phyloP scores from a whole-genome alignment of 92 coral and sea anemone species.

The Parazoanthus atlanticus region DNA sequence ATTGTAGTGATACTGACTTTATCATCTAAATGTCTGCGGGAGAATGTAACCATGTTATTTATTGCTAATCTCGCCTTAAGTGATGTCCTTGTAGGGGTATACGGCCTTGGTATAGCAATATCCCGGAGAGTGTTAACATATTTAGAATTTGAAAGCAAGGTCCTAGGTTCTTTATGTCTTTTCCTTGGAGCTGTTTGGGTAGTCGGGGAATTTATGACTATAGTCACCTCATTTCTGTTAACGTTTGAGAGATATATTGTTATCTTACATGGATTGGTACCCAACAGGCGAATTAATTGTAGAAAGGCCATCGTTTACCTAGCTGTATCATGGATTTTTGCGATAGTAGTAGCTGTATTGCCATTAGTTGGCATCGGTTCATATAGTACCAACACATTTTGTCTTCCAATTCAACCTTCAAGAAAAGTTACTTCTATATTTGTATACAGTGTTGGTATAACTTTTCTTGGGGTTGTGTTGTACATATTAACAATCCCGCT shows the following conservation, averaged over 20 bases:
- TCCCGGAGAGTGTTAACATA: slow-evolving; percentile 46
- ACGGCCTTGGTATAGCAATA: slow-evolving; percentile 27
- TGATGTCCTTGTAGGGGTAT: slow-evolving; percentile 22
- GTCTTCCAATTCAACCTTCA: slow-evolving; percentile 85
- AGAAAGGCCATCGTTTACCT: slow-evolving; percentile 43
- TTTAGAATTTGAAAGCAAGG: slow-evolving; percentile 28
- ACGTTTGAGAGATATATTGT: slow-evolving; percentile 75
- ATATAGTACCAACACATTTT: slow-evolving; percentile 80
- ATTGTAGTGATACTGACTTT: slow-evolving; percentile 15
- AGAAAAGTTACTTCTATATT: slow-evolving; percentile 62
- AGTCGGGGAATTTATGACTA: slow-evolving; percentile 58
- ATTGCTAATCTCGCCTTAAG: slow-evolving; percentile 23
- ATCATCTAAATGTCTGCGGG: slow-evolving; percentile 15
- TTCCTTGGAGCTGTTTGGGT: slow-evolving; percentile 74
- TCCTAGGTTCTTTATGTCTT: slow-evolving; percentile 43
- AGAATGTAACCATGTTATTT: slow-evolving; percentile 31
- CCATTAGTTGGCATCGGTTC: slow-evolving; percentile 75
- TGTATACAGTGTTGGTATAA: slow-evolving; percentile 66
- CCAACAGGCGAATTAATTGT: slow-evolving; percentile 53
- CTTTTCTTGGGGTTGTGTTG: slow-evolving; percentile 61
- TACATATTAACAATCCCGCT: slow-evolving; percentile 68
- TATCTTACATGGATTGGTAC: slow-evolving; percentile 68
- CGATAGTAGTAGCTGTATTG: slow-evolving; percentile 57
- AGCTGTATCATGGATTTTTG: slow-evolving; percentile 54
- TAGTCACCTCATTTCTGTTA: slow-evolving; percentile 59